A percentile compares a stretch with the other conserved stretches of the same genome.
phyloP scores from a whole-genome alignment of 1,140 invertebrate genomes.

The Psix sp. region DNA sequence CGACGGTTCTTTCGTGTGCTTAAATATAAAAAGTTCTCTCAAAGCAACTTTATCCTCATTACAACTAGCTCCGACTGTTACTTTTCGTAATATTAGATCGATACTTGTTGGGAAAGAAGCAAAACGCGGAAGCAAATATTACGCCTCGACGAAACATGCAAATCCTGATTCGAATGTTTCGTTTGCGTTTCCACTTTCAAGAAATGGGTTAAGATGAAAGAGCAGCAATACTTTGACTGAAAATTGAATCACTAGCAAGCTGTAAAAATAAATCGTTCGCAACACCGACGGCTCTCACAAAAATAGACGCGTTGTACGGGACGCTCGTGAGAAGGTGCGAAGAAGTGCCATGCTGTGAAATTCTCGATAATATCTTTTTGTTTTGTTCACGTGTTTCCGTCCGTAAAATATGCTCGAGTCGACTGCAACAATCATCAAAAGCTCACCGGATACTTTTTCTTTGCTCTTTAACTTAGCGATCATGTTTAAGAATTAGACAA shows the following conservation, averaged over 20 bases:
- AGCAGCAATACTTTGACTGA: background rate
- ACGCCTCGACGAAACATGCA: background rate
- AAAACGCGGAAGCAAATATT: conserved; percentile 21
- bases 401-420: conserved; percentile 39
- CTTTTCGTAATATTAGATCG: conserved; percentile 23
- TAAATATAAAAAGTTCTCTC: conserved; percentile 15
- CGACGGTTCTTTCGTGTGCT: conserved; percentile 8
- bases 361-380: conserved; percentile 59
- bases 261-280: conserved; percentile 1
- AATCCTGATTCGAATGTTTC: background rate
- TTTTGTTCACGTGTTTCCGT: conserved; percentile 35
- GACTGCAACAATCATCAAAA: conserved; percentile 47
- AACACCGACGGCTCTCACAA: conserved; percentile 75
- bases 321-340: conserved; percentile 53
- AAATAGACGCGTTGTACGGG: conserved; percentile 67
- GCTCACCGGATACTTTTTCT: conserved; percentile 22
- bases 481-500: background rate
- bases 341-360: conserved; percentile 68
- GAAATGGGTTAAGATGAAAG: conserved; percentile 1
- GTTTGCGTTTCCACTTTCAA: conserved; percentile 1
- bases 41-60: conserved; percentile 5
- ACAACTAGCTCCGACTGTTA: conserved; percentile 22
- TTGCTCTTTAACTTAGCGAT: conserved; percentile 7
- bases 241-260: background rate
- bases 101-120: conserved; percentile 16